A percentile compares a stretch with the other conserved stretches of the same genome.
phyloP scores from a whole-genome alignment of 2,797 vertebrate species.

The Enteromius treurensis region DNA sequence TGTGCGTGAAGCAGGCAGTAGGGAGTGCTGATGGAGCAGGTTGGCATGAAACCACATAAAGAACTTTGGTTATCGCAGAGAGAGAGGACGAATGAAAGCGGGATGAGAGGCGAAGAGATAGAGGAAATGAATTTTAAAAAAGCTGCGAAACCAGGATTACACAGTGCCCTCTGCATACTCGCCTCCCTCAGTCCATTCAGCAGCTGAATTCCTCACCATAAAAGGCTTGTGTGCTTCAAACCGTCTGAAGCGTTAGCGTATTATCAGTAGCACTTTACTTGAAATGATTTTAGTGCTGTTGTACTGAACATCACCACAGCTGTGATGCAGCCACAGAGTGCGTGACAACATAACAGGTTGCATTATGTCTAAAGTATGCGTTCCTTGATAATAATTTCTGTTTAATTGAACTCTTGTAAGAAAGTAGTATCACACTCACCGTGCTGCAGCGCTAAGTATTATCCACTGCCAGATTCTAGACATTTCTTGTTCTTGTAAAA shows the following conservation, averaged over 20 bases:
- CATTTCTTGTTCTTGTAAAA: not conserved
- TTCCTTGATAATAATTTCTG: not conserved
- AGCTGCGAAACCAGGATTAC: conserved; percentile 28
- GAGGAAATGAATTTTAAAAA: conserved; percentile 26
- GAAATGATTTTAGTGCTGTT: conserved; percentile 17
- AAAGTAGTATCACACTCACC: not conserved
- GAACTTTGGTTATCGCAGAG: conserved; percentile 15
- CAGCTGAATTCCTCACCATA: conserved; percentile 34
- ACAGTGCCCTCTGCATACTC: conserved; percentile 16
- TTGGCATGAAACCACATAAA: conserved; percentile 30
- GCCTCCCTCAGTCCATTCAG: conserved; percentile 9
- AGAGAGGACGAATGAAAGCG: not conserved
- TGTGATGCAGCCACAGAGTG: not conserved
- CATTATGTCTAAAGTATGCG: not conserved
- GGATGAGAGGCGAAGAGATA: conserved; percentile 22
- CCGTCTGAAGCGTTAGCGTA: not conserved
- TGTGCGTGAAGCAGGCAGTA: conserved; percentile 12
- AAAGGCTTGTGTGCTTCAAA: conserved; percentile 12
- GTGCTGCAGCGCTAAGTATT: not conserved
- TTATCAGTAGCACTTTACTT: conserved; percentile 17
- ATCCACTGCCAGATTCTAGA: not conserved
- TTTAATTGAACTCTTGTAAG: conserved; percentile 11
- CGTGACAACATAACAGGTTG: not conserved
- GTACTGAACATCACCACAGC: conserved; percentile 5
- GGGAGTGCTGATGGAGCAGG: conserved; percentile 42